Conservation (phyloP, 92 coral and sea anemone species). For the Palythoa heliodiscus region DNA sequence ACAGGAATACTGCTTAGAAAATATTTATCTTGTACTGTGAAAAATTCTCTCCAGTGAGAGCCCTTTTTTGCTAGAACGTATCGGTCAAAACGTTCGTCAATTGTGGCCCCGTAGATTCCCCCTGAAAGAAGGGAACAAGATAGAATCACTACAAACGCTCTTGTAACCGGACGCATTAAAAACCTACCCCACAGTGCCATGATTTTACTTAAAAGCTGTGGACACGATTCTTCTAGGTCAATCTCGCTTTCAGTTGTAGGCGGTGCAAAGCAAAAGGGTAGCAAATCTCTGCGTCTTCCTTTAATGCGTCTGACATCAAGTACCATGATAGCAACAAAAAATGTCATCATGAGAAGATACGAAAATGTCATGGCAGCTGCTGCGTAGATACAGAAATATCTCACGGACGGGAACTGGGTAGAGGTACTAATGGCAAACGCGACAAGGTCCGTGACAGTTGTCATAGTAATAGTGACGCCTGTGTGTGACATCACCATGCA, state of each 20-base stretch:
- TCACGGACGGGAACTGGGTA: conserved; percentile 71
- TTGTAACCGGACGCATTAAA: conserved; percentile 50
- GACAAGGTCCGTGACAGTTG: conserved; percentile 82
- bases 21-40: conserved; percentile 64
- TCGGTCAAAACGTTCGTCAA: conserved; percentile 60
- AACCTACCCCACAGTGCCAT: conserved; percentile 64
- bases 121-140: conserved; percentile 57
- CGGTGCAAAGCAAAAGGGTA: conserved; percentile 52
- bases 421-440: conserved; percentile 88
- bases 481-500: conserved; percentile 64
- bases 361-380: conserved; percentile 61
- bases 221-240: conserved; percentile 71
- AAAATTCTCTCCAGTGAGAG: conserved; percentile 61
- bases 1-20: conserved; percentile 61
- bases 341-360: conserved; percentile 65
- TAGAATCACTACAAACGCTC: conserved; percentile 48
- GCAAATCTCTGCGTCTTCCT: conserved; percentile 58
- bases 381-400: conserved; percentile 72
- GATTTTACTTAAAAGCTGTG: conserved; percentile 45
- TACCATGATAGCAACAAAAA: conserved; percentile 68
- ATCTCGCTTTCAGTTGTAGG: conserved; percentile 60
- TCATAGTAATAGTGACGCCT: conserved; percentile 91
- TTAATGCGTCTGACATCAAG: conserved; percentile 71
- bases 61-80: conserved; percentile 80
- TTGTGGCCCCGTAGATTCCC: conserved; percentile 59